Conservation (phyloP, 2,797 vertebrate species). For the Acomys russatus region DNA sequence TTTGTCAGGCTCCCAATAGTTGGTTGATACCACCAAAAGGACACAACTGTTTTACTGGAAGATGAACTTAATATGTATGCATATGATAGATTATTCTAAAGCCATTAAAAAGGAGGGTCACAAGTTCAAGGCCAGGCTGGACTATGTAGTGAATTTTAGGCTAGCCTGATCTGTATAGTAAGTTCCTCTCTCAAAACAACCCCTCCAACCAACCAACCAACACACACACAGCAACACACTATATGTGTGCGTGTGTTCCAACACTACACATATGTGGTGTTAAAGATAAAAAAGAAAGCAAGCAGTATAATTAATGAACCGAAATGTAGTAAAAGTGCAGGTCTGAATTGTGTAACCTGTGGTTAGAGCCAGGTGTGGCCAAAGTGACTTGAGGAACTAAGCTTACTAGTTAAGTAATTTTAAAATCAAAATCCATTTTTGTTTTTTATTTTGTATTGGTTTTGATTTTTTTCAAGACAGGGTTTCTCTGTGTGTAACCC, state of each 20-base stretch:
- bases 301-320: background rate
- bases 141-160: background rate
- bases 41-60: conserved; percentile 14
- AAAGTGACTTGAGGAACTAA: background rate
- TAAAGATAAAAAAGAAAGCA: background rate
- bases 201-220: background rate
- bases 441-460: no score
- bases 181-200: background rate
- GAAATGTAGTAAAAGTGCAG: background rate
- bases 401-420: background rate
- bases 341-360: background rate
- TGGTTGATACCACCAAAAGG: background rate
- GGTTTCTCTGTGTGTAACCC: no score
- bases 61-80: conserved; percentile 24
- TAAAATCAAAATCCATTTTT: no score
- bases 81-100: background rate
- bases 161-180: background rate
- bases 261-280: background rate
- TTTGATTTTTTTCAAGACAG: no score
- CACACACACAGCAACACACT: background rate
- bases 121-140: background rate
- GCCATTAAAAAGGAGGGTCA: background rate
- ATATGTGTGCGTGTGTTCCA: background rate
- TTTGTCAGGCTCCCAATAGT: background rate
- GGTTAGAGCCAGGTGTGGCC: background rate